These are phyloP conservation scores for Pristionchus fissidentatus DNA, from an alignment of 2,888 invertebrate genomes.

Conservation along the genomic window DNA sequence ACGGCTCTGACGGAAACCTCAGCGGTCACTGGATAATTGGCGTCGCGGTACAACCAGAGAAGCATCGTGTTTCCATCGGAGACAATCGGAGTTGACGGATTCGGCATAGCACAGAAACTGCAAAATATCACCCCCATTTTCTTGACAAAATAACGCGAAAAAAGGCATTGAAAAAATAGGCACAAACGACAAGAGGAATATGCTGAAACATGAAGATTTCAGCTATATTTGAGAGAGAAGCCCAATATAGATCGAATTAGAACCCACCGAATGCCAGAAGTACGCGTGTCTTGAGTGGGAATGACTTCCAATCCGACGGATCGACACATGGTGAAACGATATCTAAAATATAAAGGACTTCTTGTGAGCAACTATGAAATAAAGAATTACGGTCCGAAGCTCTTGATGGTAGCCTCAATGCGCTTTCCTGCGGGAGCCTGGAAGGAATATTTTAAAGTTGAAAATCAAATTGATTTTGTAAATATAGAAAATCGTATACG, in stretches of 20 bases:
- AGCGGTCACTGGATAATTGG: constrained; percentile 31
- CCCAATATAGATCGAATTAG: no score
- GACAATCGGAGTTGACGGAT: constrained; percentile 13
- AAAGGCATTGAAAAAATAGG: no score
- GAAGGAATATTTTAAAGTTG: not conserved
- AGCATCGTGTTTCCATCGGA: constrained; percentile 35
- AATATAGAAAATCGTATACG: not conserved
- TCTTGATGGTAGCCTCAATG: constrained; percentile 1
- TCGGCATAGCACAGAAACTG: constrained; percentile 30
- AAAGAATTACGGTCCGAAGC: constrained; percentile 15
- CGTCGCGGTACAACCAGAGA: constrained; percentile 27
- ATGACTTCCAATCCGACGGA: not conserved
- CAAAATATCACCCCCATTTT: no score
- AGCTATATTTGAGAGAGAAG: no score
- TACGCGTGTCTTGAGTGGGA: not conserved
- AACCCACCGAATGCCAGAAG: not conserved
- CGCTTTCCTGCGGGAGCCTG: constrained; percentile 32
- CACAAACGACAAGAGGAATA: no score
- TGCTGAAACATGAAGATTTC: no score
- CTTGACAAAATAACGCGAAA: no score
- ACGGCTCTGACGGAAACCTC: constrained; percentile 24
- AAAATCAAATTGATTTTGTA: not conserved
- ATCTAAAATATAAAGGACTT: not conserved
- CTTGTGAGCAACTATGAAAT: not conserved
- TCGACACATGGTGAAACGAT: not conserved